A percentile compares a stretch with the other conserved stretches of the same genome.
These are phyloP conservation scores for Phyllopteryx taeniolatus DNA, from an alignment of 2,113 vertebrate species.

Conservation along the genomic window DNA sequence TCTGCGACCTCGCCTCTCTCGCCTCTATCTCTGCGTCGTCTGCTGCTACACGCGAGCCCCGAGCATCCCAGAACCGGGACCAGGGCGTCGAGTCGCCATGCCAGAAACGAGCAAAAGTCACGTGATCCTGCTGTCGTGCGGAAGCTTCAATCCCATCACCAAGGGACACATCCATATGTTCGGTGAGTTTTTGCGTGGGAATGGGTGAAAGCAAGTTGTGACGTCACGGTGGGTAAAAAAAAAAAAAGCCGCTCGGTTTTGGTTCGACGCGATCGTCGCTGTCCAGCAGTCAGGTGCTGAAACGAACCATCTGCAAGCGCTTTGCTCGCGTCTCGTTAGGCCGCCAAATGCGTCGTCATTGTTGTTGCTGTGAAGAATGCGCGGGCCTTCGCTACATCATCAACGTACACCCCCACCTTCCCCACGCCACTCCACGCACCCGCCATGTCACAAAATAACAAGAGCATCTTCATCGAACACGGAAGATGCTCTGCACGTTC, in stretches of 20 bases:
- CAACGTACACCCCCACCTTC: background rate
- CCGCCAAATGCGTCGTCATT: background rate
- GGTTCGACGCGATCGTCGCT: conserved; percentile 7
- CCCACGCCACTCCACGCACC: background rate
- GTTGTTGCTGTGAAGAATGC: background rate
- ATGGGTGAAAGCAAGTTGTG: background rate
- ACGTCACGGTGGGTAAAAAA: background rate
- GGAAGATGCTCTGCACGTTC: no score
- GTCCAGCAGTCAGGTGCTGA: conserved; percentile 41
- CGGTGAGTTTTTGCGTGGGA: conserved; percentile 73
- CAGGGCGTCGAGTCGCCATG: conserved; percentile 65
- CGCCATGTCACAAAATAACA: background rate
- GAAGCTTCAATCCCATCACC: conserved; percentile 97
- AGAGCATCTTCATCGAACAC: background rate
- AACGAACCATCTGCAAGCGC: conserved; percentile 4
- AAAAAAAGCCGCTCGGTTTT: no score
- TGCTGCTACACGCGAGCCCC: conserved; percentile 10
- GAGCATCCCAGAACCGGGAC: conserved; percentile 21
- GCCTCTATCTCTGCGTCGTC: conserved; percentile 14
- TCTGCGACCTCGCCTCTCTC: conserved; percentile 19
- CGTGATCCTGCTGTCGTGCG: conserved; percentile 93
- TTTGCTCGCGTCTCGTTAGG: background rate
- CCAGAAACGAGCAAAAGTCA: conserved; percentile 89
- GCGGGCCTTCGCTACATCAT: no score
- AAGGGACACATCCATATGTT: conserved; percentile 98